Evolutionary conservation across 2,797 vertebrate genomes (phyloP), one percentile per base, ranked within the genome.

Genomic region (Cheirogaleus major): DNA sequence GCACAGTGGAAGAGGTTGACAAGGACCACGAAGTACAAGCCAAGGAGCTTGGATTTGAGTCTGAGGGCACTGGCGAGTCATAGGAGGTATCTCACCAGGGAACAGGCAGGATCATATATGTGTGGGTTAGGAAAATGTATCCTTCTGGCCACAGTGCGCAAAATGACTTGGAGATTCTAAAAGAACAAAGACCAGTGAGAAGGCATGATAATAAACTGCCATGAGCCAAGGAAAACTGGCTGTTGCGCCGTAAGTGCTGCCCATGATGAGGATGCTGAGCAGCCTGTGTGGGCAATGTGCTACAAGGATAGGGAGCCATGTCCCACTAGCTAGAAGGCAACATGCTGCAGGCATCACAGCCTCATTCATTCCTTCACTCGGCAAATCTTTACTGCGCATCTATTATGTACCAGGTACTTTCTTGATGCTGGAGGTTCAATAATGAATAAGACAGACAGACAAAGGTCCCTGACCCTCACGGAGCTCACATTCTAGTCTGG

Each of bases 381-480:
- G 27, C 27, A 65, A 73, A 57, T 52, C 57, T 81, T 81, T 35
- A 85, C 79, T 67, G 65, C 72, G 70, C 23, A 63, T 23, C 63
- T 93, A 13, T 86, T 82, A n/a, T 27, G 43, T 52, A 14, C 57
- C 50, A 72, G 25, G 57, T 20, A 73, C 30, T 78, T 25, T 84
- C 57, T 61, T 72, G 35, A 50, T 94, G 88, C 97, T 96, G 45
- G 79, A 84, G 70, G 97, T 97, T 92, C 97, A 94, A 81, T 92
- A 97, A 20, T 88, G 92, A 95, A 97, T 94, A 55, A 75, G 57
- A 73, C 32, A 76, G 84, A 38, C 55, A 59, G 45, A 45, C 45
- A 45, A 45, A 76, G 45, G 48, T 78, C 12, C 30, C 17, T 76
- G 73, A 76, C 23, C 18, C 20, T 78, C 70, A 32, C 48, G 0